Base-by-base conservation (phyloP, 2,113 vertebrate species). In the Myiozetetes cayanensis region DNA sequence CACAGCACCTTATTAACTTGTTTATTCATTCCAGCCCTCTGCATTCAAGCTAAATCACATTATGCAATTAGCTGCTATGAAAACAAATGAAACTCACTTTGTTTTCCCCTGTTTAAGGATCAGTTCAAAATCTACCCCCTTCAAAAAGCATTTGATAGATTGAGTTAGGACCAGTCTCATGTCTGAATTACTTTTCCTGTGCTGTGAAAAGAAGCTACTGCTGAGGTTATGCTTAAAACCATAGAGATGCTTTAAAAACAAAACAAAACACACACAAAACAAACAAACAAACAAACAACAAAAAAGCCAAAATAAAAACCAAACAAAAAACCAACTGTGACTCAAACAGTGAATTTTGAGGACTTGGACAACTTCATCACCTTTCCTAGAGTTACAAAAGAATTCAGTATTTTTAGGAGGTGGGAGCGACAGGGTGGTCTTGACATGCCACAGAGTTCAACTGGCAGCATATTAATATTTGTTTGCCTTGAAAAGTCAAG, bases 1-100 rank as follows among this genome's bases (percentile, higher is more conserved):
- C 97, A 95, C 0, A 80, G 96, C 84, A 92, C 90, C 96, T 96
- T 96, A 97, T 98, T 98, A 98, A 97, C 95, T 98, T 98, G 97
- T 98, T 98, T 97, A 96, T 94, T 95, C 91, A 85, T 94, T 87
- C 77, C 78, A 96, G 89, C 71, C 88, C 88, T 84, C 95, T 87
- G 83, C 77, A 78, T 95, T 89, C 71, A 77, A 85, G 49, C n/a
- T 84, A 89, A 94, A 96, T 80, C 72, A 76, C 41, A 73, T 87
- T 96, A 76, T 31, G 79, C 89, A 94, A 95, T 92, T 77, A 94
- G 76, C 91, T 78, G 66, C 80, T 58, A 50, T 8, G 63, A 96
- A 95, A 96, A 93, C 84, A 97, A 96, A 90, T 30, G 28, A 85
- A 72, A 89, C 2, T 4, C 62, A 50, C 67, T 87, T 72, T 91